These are phyloP conservation scores for Falco novaeseelandiae DNA, from an alignment of 2,797 vertebrate species.

Conservation along the genomic window DNA sequence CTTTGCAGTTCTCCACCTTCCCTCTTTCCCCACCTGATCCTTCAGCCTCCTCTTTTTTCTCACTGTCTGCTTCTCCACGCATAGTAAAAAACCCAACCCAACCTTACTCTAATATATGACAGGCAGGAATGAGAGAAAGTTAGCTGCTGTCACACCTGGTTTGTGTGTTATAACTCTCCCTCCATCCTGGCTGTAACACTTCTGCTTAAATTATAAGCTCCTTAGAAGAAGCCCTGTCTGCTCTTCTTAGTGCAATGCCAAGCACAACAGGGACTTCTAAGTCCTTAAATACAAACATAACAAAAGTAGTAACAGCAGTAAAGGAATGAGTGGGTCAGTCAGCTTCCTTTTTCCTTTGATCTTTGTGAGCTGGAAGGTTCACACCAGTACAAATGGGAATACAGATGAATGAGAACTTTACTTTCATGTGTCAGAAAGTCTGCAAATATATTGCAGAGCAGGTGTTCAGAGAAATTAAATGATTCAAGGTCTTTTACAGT, in stretches of 20 bases:
- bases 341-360: background rate
- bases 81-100: background rate
- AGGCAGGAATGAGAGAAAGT: background rate
- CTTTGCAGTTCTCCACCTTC: background rate
- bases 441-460: conserved; percentile 4
- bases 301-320: background rate
- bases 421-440: background rate
- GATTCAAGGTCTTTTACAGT: background rate
- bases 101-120: background rate
- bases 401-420: background rate
- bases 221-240: background rate
- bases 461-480: conserved; percentile 23
- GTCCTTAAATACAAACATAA: background rate
- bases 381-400: background rate
- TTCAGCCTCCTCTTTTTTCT: background rate
- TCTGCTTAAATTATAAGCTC: background rate
- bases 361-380: background rate
- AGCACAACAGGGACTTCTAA: background rate
- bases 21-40: background rate
- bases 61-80: background rate
- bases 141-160: background rate
- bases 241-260: background rate
- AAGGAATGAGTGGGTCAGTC: background rate
- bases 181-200: background rate
- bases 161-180: background rate